phyloP scores from a whole-genome alignment of 1,140 invertebrate species.

The Metopolophium dirhodum region DNA sequence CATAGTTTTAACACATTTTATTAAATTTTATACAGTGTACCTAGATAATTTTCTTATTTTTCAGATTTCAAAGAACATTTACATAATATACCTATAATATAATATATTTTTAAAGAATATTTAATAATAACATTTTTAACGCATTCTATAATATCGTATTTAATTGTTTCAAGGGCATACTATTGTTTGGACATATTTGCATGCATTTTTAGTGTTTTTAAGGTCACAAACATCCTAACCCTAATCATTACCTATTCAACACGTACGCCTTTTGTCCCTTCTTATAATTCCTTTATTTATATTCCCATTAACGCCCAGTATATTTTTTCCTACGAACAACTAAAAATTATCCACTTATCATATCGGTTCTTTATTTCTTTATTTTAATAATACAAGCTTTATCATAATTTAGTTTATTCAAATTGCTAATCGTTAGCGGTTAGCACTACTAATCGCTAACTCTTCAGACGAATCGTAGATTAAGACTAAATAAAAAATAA shows the following conservation, averaged over 20 bases:
- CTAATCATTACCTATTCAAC: neutral
- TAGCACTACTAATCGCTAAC: neutral
- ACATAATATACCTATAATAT: neutral
- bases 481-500: neutral
- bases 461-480: neutral
- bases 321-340: neutral
- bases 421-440: neutral
- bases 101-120: slow-evolving; percentile 11
- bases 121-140: neutral
- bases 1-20: too few species aligned
- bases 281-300: neutral
- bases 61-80: too few species aligned
- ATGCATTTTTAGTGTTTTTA: neutral
- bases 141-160: neutral
- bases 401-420: neutral
- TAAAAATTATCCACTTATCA: neutral
- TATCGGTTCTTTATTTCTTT: neutral
- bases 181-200: slow-evolving; percentile 1
- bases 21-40: too few species aligned
- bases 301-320: neutral
- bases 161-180: neutral
- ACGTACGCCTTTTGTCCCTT: neutral
- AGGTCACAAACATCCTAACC: neutral
- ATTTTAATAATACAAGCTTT: too few species aligned
- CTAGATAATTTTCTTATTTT: too few species aligned